Evolutionary conservation across 2,113 vertebrate species (phyloP).

Genomic region (Oncorhynchus mykiss): DNA sequence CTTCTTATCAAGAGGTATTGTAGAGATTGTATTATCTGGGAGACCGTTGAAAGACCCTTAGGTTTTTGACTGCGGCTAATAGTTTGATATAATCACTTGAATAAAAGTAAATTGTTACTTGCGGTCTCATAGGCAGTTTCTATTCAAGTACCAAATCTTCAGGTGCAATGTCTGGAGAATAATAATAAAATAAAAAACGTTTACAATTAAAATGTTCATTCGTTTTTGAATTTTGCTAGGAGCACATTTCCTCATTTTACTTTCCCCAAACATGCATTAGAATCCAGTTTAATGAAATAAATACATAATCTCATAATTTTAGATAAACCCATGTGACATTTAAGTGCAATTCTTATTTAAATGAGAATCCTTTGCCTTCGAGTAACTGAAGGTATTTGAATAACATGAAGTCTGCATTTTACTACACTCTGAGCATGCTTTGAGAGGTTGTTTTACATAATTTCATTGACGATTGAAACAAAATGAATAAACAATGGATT

Average conservation of each 20-base stretch:
- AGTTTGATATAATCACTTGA: conserved; percentile 67
- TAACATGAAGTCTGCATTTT: conserved; percentile 63
- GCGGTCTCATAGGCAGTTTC: conserved; percentile 14
- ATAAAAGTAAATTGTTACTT: conserved; percentile 64
- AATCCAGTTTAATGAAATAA: conserved; percentile 60
- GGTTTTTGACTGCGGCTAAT: conserved; percentile 66
- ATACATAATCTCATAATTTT: conserved; percentile 61
- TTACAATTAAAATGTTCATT: conserved; percentile 64
- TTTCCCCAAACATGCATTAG: conserved; percentile 40
- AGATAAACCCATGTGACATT: conserved; percentile 67
- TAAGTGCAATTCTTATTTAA: conserved; percentile 68
- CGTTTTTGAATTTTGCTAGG: conserved; percentile 37
- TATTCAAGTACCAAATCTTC: conserved; percentile 56
- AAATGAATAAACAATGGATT: conserved; percentile 73
- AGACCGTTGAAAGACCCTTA: conserved; percentile 55
- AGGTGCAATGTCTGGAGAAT: conserved; percentile 54
- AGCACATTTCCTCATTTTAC: conserved; percentile 41
- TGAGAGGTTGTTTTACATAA: conserved; percentile 68
- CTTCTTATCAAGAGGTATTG: conserved; percentile 57
- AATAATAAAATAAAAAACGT: conserved; percentile 46
- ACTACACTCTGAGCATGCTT: conserved; percentile 49
- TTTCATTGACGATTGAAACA: conserved; percentile 61
- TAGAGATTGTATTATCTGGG: conserved; percentile 61
- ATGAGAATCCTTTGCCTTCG: conserved; percentile 65
- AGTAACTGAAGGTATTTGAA: conserved; percentile 68